These are phyloP conservation scores for Oreochromis aureus DNA, from an alignment of 2,113 vertebrate genomes.

Conservation along the genomic window DNA sequence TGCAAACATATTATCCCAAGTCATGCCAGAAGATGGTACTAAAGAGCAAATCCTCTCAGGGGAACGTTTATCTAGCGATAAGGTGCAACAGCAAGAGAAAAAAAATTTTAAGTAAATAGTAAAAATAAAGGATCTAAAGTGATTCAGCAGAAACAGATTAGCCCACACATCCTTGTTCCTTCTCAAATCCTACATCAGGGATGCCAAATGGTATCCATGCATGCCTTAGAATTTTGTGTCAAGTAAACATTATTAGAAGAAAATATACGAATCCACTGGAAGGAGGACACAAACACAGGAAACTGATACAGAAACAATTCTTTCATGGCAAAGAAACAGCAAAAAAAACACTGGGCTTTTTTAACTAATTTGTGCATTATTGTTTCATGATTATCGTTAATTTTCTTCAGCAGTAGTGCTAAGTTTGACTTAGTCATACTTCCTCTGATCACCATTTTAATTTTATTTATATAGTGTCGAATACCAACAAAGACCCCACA, in stretches of 20 bases:
- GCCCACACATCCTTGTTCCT: background rate
- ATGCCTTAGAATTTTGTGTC: background rate
- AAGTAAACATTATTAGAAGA: background rate
- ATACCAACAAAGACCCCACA: background rate
- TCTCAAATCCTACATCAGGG: background rate
- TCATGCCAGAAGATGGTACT: background rate
- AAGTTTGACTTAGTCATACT: background rate
- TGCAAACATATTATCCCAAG: background rate
- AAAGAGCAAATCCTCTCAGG: background rate
- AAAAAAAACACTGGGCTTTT: background rate
- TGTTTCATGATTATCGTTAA: background rate
- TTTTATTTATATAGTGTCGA: background rate
- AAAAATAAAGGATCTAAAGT: background rate
- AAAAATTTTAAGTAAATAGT: background rate
- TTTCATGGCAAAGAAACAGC: background rate
- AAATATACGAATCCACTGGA: background rate
- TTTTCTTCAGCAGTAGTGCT: background rate
- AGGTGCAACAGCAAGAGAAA: background rate
- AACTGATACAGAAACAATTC: background rate
- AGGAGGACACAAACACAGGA: background rate
- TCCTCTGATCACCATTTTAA: background rate
- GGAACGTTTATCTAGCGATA: accelerated
- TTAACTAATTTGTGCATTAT: background rate
- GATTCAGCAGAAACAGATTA: background rate
- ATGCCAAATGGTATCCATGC: background rate